Conservation (phyloP, 2,113 vertebrate species). For the Notarius lentiginosus region DNA sequence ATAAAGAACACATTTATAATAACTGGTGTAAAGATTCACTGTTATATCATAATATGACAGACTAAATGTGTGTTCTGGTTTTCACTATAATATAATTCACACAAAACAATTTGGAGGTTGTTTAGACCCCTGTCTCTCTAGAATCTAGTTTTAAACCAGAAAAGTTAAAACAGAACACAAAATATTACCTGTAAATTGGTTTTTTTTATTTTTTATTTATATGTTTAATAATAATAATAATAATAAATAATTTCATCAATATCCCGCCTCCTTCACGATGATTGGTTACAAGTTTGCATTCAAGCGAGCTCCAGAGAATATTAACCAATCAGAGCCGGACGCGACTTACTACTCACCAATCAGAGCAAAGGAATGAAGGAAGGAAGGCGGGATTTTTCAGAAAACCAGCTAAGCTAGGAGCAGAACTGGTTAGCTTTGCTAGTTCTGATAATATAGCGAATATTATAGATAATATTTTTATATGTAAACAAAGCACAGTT, state of each 20-base stretch:
- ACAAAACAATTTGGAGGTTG: neutral
- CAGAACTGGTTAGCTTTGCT: neutral
- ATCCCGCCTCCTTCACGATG: neutral
- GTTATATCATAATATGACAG: neutral
- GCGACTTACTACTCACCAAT: neutral
- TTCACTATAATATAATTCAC: neutral
- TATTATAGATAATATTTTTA: no score
- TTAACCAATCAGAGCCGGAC: neutral
- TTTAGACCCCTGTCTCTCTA: neutral
- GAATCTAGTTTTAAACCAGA: neutral
- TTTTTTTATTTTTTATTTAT: no score
- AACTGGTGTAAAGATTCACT: neutral
- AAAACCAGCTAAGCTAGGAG: neutral
- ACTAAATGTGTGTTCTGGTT: neutral
- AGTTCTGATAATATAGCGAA: neutral
- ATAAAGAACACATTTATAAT: neutral
- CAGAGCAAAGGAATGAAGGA: neutral
- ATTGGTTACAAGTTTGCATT: slow-evolving; percentile 25
- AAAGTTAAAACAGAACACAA: neutral
- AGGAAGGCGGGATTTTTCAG: neutral
- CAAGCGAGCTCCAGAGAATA: neutral
- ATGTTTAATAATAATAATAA: no score
- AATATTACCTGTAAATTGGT: neutral
- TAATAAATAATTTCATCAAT: neutral
- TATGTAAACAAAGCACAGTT: neutral